phyloP scores from a whole-genome alignment of 2,797 vertebrate species.

The Liasis olivaceus region DNA sequence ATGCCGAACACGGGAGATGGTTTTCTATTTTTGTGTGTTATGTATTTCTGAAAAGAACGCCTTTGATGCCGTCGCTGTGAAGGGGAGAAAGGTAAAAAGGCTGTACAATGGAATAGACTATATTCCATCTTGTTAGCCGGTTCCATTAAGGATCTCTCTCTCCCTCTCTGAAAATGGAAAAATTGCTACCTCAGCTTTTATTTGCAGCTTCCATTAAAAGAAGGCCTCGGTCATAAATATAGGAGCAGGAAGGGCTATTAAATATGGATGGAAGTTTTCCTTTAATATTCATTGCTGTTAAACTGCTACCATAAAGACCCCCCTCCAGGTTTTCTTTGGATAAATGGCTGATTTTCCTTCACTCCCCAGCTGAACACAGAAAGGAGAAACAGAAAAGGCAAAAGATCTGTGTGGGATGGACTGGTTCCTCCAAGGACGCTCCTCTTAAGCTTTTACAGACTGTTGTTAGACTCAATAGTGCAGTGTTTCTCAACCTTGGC shows the following conservation, averaged over 20 bases:
- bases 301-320: slow-evolving; percentile 24
- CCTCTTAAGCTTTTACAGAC: not conserved
- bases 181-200: slow-evolving; percentile 22
- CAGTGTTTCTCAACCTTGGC: too few relatives aligned
- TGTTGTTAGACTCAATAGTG: not conserved
- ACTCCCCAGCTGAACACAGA: accelerated
- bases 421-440: too few relatives aligned
- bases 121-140: slow-evolving; percentile 18
- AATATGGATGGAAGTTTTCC: slow-evolving; percentile 30
- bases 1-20: not conserved
- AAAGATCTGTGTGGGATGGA: not conserved
- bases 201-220: slow-evolving; percentile 34
- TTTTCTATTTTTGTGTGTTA: slow-evolving; percentile 33
- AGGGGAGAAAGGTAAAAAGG: not conserved
- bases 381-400: not conserved
- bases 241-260: slow-evolving; percentile 38
- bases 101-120: not conserved
- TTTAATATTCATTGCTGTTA: slow-evolving; percentile 47
- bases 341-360: accelerated
- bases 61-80: slow-evolving; percentile 14
- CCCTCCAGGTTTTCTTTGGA: not conserved
- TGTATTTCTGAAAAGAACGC: slow-evolving; percentile 25
- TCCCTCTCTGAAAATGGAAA: slow-evolving; percentile 30
- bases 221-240: not conserved
- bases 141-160: not conserved